Evolutionary conservation across 2,797 vertebrate species (phyloP), one percentile per base, ranked within the genome.

Genomic region (Chaetophractus vellerosus): DNA sequence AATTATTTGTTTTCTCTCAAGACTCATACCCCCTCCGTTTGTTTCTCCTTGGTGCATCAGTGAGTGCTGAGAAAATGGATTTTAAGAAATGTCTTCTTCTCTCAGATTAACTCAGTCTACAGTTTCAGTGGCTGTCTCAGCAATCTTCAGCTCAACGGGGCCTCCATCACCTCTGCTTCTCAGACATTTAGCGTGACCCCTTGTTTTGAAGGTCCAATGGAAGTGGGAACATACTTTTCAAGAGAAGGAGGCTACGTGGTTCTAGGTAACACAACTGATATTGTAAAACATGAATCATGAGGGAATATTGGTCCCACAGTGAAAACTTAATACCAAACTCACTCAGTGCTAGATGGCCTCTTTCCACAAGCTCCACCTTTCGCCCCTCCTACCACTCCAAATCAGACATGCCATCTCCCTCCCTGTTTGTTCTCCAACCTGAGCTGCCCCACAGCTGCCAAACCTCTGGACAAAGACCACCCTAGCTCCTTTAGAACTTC

Each of bases 181-280:
- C 99, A 99, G 93, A 99, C 98, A 1, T 99, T 99, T 19, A 99
- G 99, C 52, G 99, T 99, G 96, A 99, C 99, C 0, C 99, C 99
- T 69, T 99, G 99, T 97, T 99, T 99, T 90, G 99, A 99, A 97
- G 99, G 99, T 26, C 98, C 98, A 7, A 98, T 98, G 91, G 99
- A 99, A 98, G 97, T 98, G 5, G 99, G 99, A 97, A 99, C 99
- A 10, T 99, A 99, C 97, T 99, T 99, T 97, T 99, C 99, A 96
- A 98, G 99, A 26, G 99, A 99, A 97, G 99, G 99, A 98, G 99
- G 99, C 98, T 99, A 99, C 33, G 97, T 99, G 1, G 97, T 99
- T 90, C 98, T 99, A 82, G 99, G 99, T 99, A 99, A 98, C 64
- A 38, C 57, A 48, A 31, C 28, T 76, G 71, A 11, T 48, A 6